These are phyloP conservation scores for Athrips mouffetella DNA, from an alignment of 2,888 invertebrate species.

Conservation along the genomic window DNA sequence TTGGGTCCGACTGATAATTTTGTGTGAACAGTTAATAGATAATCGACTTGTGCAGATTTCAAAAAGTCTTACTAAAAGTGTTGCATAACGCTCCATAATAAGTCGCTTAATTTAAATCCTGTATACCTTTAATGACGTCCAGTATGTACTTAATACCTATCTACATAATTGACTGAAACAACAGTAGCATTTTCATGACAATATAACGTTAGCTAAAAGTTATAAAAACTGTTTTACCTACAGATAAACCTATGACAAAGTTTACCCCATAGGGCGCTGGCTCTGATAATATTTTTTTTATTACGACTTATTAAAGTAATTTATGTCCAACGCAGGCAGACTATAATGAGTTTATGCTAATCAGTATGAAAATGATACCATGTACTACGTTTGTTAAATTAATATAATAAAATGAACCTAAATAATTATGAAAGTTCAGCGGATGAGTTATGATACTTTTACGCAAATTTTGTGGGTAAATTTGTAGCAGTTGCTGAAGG, in stretches of 20 bases:
- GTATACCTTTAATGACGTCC: no score
- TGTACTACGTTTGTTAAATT: slow-evolving; percentile 26
- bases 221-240: slow-evolving; percentile 14
- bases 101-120: no score
- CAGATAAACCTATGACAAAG: slow-evolving; percentile 17
- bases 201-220: slow-evolving; percentile 19
- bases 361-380: slow-evolving; percentile 51
- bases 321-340: slow-evolving; percentile 46
- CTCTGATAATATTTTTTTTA: slow-evolving; percentile 57
- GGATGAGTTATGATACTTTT: slow-evolving; percentile 19
- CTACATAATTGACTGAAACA: no score
- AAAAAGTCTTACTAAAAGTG: no score
- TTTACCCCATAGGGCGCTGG: slow-evolving; percentile 49
- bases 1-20: no score
- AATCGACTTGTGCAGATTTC: no score
- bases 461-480: slow-evolving; percentile 17
- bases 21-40: no score
- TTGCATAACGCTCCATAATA: no score
- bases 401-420: slow-evolving; percentile 20
- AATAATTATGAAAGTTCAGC: slow-evolving; percentile 20
- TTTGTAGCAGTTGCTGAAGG: slow-evolving; percentile 9
- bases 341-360: slow-evolving; percentile 68
- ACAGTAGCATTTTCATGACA: slow-evolving; percentile 29
- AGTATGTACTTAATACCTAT: no score
- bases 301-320: slow-evolving; percentile 66